Evolutionary conservation across 2,113 vertebrate species (phyloP), one percentile per base, ranked within the genome.

Genomic region (Sialia sialis): DNA sequence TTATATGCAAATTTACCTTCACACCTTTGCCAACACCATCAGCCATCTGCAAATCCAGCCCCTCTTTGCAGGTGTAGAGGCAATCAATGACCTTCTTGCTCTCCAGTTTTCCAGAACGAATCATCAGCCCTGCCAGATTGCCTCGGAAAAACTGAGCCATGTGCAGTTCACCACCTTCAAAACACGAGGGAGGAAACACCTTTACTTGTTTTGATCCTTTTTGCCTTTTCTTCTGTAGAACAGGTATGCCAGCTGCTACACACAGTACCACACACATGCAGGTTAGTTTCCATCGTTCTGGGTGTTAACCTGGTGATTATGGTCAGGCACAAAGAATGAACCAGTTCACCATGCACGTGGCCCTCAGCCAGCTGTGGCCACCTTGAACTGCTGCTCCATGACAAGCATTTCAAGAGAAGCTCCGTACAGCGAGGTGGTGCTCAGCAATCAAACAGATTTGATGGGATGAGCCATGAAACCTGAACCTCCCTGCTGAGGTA

Each of bases 61-160:
- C 99, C 94, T 99, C 99, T 62, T 99, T 99, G 98, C 99, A 99
- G 25, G 99, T 99, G 58, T 99, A 99, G 19, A 99, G 97, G 85
- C 99, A 99, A 95, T 99, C 99, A 6, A 99, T 99, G 95, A 99
- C 99, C 74, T 99, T 99, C 98, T 99, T 99, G 96, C 98, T 99
- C 34, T 99, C 98, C 80, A 99, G 97, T 74, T 99, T 99, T 30
- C 99, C 99, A 2, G 99, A 98, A 64, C 99, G 99, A 68, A 99
- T 98, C 90, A 99, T 99, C 36, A 99, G 80, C 23, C 99, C 99
- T 0, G 99, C 99, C 74, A 99, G 98, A 89, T 98, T 99, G 39
- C 99, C 99, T 13, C 97, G 98, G 98, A 99, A 99, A 95, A 98
- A 99, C 98, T 99, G 99, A 59, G 98, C 97, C 99, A 99, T 99